These are phyloP conservation scores for Phania funesta DNA, from an alignment of 2,888 invertebrate species.

Conservation along the genomic window DNA sequence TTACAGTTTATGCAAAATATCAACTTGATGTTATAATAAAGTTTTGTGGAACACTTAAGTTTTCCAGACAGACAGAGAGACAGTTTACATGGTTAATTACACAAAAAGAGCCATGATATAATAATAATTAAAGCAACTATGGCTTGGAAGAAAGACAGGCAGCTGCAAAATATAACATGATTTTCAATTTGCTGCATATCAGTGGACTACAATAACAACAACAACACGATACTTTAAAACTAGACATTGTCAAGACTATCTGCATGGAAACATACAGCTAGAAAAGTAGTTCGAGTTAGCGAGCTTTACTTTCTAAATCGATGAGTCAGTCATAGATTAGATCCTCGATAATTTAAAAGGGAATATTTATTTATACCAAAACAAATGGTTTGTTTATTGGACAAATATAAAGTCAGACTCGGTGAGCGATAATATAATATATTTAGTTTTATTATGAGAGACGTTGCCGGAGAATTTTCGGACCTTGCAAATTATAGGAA, in stretches of 20 bases:
- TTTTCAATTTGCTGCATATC: constrained; percentile 48
- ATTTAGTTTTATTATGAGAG: too few relatives aligned
- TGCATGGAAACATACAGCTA: background rate
- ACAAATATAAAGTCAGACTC: too few relatives aligned
- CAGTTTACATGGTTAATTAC: constrained; percentile 49
- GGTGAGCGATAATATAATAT: too few relatives aligned
- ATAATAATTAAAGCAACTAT: constrained; percentile 62
- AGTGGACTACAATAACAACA: background rate
- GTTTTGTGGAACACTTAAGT: background rate
- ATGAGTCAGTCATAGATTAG: too few relatives aligned
- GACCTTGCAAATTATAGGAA: too few relatives aligned
- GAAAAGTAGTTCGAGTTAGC: background rate
- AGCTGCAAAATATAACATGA: constrained; percentile 26
- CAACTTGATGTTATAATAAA: constrained; percentile 22
- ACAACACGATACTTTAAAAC: constrained; percentile 8
- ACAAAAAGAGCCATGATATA: constrained; percentile 55
- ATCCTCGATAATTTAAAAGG: too few relatives aligned
- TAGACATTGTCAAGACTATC: background rate
- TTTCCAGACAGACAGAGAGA: constrained; percentile 21
- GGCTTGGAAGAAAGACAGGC: constrained; percentile 4
- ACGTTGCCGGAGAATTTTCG: too few relatives aligned
- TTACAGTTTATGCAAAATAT: constrained; percentile 37
- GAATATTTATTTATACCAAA: too few relatives aligned
- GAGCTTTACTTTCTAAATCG: too few relatives aligned
- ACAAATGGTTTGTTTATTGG: too few relatives aligned